Evolutionary conservation across 2,888 invertebrate species (phyloP).

Genomic region (Tanypteryx hageni): DNA sequence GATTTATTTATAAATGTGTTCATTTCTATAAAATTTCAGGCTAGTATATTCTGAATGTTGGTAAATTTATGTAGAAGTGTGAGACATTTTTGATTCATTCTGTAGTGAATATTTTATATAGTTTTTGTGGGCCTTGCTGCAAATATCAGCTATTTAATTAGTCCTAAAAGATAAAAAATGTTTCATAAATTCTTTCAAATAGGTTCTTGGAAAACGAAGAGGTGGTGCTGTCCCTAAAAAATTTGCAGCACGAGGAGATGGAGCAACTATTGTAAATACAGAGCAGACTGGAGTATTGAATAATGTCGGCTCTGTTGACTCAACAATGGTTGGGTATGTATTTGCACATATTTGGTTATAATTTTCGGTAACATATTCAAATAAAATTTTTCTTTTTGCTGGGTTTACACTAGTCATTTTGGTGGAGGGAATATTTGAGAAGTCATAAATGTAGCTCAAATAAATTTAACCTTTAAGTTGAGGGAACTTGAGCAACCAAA

Average conservation of each 20-base stretch:
- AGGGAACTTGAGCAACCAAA: no score
- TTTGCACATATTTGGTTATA: background rate
- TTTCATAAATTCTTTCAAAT: background rate
- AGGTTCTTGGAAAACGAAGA: slow-evolving; percentile 51
- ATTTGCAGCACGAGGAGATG: slow-evolving; percentile 36
- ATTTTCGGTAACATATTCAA: no score
- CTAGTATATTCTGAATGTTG: background rate
- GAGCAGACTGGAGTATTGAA: slow-evolving; percentile 25
- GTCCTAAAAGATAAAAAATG: background rate
- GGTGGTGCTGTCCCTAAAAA: slow-evolving; percentile 46
- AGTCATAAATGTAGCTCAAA: no score
- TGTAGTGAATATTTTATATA: background rate
- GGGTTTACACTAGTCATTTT: no score
- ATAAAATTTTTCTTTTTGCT: no score
- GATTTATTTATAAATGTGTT: no score
- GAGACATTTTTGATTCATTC: background rate
- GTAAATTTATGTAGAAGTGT: background rate
- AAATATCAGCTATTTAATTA: background rate
- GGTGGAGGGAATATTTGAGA: no score
- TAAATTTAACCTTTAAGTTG: no score
- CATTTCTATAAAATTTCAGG: no score
- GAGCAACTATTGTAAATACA: slow-evolving; percentile 29
- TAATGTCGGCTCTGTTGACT: slow-evolving; percentile 18
- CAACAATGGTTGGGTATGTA: slow-evolving; percentile 37
- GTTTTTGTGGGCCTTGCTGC: background rate